Percentiles rank a stretch among this genome's conserved stretches.
Evolutionary conservation across 2,113 vertebrate species (phyloP).

Genomic region (Gulo gulo): DNA sequence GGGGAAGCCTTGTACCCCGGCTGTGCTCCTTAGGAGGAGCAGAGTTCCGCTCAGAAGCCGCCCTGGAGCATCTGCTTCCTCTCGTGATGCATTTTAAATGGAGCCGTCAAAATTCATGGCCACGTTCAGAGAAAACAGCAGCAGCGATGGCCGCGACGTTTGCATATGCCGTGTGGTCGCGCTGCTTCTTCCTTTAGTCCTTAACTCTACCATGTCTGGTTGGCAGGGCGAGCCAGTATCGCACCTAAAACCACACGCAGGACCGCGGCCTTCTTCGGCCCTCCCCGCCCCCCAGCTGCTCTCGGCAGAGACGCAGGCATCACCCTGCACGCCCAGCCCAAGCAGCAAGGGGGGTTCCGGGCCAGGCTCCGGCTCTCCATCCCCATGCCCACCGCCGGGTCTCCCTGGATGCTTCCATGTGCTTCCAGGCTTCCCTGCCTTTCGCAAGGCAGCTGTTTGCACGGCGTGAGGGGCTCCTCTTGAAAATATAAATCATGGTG

Average conservation of each 20-base stretch:
- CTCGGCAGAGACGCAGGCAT: no score
- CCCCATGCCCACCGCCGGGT: rapidly evolving
- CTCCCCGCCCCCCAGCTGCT: rapidly evolving
- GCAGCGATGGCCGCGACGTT: rapidly evolving
- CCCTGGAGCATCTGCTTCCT: not conserved
- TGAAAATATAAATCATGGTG: not conserved
- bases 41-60: rapidly evolving
- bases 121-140: rapidly evolving
- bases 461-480: not conserved
- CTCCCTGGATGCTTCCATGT: not conserved
- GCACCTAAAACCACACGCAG: rapidly evolving
- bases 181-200: not conserved
- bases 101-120: not conserved
- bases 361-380: rapidly evolving
- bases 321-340: rapidly evolving
- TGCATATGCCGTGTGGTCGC: rapidly evolving
- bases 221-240: rapidly evolving
- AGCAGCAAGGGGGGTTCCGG: not conserved
- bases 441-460: not conserved
- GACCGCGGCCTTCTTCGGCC: rapidly evolving
- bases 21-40: not conserved
- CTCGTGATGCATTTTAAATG: not conserved
- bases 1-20: not conserved
- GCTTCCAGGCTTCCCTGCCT: not conserved
- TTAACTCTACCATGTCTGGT: rapidly evolving